Conservation (phyloP, 2,888 invertebrate genomes). For the Octodonta nipae region DNA sequence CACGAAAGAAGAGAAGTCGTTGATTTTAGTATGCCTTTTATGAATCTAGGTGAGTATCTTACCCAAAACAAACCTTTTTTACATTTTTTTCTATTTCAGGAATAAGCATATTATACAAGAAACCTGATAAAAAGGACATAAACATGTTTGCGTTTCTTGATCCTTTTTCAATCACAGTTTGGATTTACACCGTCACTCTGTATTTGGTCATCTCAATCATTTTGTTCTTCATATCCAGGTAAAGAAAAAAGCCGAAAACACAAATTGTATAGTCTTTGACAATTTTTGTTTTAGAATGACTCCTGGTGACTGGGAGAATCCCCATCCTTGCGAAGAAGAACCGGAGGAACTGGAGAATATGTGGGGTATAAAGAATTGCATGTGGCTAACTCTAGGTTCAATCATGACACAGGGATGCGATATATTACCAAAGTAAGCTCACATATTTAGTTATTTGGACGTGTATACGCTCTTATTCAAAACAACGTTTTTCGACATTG, state of each 20-base stretch:
- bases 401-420: conserved; percentile 91
- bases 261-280: not conserved
- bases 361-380: conserved; percentile 75
- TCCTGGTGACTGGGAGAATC: conserved; percentile 87
- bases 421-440: conserved; percentile 70
- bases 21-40: conserved; percentile 95
- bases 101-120: conserved; percentile 73
- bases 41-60: conserved; percentile 65
- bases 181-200: conserved; percentile 79
- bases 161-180: conserved; percentile 73
- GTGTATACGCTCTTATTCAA: no score
- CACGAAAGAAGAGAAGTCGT: conserved; percentile 73
- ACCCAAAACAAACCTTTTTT: no score
- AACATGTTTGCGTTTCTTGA: conserved; percentile 81
- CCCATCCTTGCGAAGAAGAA: conserved; percentile 79
- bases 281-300: conserved; percentile 48
- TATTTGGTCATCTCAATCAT: conserved; percentile 70
- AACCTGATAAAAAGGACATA: conserved; percentile 61
- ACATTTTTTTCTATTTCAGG: conserved; percentile 43
- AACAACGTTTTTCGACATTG: no score
- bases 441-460: no score
- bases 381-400: conserved; percentile 87
- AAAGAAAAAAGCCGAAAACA: conserved; percentile 4
- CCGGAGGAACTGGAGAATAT: conserved; percentile 81
- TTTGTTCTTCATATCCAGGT: conserved; percentile 61